phyloP scores from a whole-genome alignment of 2,888 invertebrate species.

The Agonopterix subpropinquella region DNA sequence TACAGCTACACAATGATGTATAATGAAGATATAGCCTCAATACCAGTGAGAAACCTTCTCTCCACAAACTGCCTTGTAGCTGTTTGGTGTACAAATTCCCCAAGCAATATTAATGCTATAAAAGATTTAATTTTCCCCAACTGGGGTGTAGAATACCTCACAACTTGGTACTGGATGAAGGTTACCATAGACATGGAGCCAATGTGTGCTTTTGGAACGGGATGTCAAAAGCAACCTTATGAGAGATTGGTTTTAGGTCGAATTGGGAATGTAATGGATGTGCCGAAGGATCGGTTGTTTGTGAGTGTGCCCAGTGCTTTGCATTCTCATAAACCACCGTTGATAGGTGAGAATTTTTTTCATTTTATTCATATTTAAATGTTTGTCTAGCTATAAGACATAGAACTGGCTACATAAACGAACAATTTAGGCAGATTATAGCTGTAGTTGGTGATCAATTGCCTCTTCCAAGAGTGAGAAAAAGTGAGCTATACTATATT shows the following conservation, averaged over 20 bases:
- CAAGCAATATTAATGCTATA: conserved; percentile 80
- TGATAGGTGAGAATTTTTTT: conserved; percentile 74
- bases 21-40: conserved; percentile 81
- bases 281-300: conserved; percentile 76
- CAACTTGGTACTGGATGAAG: conserved; percentile 93
- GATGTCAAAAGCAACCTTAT: conserved; percentile 89
- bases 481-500: no score
- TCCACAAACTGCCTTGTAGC: conserved; percentile 81
- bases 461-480: no score
- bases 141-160: conserved; percentile 84
- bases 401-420: no score
- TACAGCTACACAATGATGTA: conserved; percentile 87
- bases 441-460: no score
- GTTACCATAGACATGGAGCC: conserved; percentile 79
- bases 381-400: no score
- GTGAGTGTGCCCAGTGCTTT: conserved; percentile 92
- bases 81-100: conserved; percentile 95
- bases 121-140: conserved; percentile 82
- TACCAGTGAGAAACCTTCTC: conserved; percentile 82
- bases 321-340: conserved; percentile 96
- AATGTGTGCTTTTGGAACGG: conserved; percentile 79
- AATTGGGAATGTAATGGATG: conserved; percentile 36
- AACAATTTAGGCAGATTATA: no score
- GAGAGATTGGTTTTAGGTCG: conserved; percentile 80
- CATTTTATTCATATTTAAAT: neutral